Evolutionary conservation across 2,113 vertebrate species (phyloP).

Genomic region (Chaetodon trifascialis): DNA sequence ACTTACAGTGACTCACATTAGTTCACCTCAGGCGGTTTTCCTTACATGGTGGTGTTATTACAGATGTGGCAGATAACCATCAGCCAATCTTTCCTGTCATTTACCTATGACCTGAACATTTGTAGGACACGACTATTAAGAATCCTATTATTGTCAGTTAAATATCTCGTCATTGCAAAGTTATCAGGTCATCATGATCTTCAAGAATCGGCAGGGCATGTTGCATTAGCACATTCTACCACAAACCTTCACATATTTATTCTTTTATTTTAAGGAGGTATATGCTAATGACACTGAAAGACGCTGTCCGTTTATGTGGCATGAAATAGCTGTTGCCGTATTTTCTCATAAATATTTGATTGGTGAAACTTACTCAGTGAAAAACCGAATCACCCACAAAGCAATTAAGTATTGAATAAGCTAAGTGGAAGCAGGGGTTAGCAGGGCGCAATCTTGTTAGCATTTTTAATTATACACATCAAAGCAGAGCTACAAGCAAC

Average conservation of each 20-base stretch:
- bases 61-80: no score
- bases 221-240: no score
- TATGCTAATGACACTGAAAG: slow-evolving; percentile 2
- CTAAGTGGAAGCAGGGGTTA: slow-evolving; percentile 26
- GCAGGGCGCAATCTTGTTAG: slow-evolving; percentile 37
- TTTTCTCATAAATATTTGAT: slow-evolving; percentile 50
- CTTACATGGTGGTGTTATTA: no score
- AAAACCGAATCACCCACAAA: slow-evolving; percentile 35
- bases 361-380: slow-evolving; percentile 14
- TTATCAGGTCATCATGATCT: no score
- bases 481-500: slow-evolving; percentile 44
- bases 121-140: no score
- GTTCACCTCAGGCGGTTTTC: no score
- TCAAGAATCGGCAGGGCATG: no score
- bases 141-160: no score
- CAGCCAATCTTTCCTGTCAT: no score
- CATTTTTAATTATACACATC: slow-evolving; percentile 45
- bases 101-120: no score
- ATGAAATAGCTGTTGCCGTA: background rate
- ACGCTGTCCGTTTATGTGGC: background rate
- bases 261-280: background rate
- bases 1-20: no score
- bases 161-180: no score
- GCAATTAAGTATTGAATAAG: slow-evolving; percentile 47
- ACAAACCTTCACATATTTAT: background rate